phyloP scores from a whole-genome alignment of 2,797 vertebrate species.

The Potorous gilbertii region DNA sequence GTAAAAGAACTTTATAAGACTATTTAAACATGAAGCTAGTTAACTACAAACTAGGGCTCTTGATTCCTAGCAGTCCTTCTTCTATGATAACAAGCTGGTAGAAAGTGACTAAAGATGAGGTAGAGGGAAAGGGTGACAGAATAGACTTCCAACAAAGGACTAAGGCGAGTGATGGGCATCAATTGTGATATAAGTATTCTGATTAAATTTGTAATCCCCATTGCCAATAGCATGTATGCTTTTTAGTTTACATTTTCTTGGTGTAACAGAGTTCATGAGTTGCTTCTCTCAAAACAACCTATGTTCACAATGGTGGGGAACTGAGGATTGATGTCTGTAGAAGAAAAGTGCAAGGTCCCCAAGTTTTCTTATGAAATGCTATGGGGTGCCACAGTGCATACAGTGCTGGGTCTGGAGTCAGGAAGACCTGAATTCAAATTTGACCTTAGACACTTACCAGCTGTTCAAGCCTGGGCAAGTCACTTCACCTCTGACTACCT shows the following conservation, averaged over 20 bases:
- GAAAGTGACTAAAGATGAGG: conserved; percentile 25
- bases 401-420: not conserved
- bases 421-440: not conserved
- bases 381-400: not conserved
- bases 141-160: not conserved
- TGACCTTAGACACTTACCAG: not conserved
- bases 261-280: not conserved
- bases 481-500: not conserved
- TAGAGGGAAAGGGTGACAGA: not conserved
- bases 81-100: not conserved
- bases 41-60: not conserved
- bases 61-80: not conserved
- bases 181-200: not conserved
- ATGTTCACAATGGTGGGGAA: not conserved
- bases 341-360: not conserved
- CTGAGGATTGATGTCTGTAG: not conserved
- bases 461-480: not conserved
- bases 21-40: not conserved
- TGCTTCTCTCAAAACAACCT: not conserved
- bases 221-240: not conserved
- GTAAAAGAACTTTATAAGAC: not conserved
- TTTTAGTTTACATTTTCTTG: not conserved
- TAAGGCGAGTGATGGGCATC: not conserved
- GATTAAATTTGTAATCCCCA: not conserved
- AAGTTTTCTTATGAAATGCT: not conserved